Base-by-base conservation (phyloP, 2,113 vertebrate species). In the Elephas maximus region DNA sequence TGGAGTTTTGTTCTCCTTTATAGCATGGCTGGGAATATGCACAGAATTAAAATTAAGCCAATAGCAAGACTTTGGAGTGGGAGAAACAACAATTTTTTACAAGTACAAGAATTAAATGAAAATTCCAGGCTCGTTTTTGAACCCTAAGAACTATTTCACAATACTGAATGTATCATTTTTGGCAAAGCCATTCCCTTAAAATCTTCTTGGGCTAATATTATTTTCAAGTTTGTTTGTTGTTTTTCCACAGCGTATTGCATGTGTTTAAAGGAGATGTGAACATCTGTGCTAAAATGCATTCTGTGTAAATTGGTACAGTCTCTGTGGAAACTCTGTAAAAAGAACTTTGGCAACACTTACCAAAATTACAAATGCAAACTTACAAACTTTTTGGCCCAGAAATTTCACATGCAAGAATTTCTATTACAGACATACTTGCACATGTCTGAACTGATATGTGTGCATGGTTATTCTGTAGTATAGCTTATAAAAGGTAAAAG, bases 321-420 rank as follows among this genome's bases (percentile, higher is more conserved):
- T 57, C 63, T 74, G 8, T 73, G 80, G 53, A 71, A 63, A 73
- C 53, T 79, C 77, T 15, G 33, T 79, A 8, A 86, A 90, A 23
- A 0, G 3, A 26, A 76, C 8, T 48, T 24, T 37, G 67, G 26
- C 23, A 87, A 83, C 15, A 62, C 67, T 41, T 88, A 73, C 48
- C 44, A 91, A 91, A 92, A 57, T 57, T 45, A n/a, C 23, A 90
- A 8, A 8, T n/a, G 77, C 8, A 85, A 96, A 96, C 86, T 57
- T 57, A 65, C 30, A 73, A 91, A 57, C 44, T 63, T 90, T 84
- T 73, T 84, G 79, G 79, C 83, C 79, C 37, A 65, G 45, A 82
- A 90, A 73, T 93, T 78, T 89, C 53, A 90, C 18, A 80, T 96
- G 21, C 7, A 90, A 65, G 15, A 90, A 85, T 79, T 93, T 80